These are phyloP conservation scores for Drosophila watanabei DNA, from an alignment of 1,140 invertebrate species.

Conservation along the genomic window DNA sequence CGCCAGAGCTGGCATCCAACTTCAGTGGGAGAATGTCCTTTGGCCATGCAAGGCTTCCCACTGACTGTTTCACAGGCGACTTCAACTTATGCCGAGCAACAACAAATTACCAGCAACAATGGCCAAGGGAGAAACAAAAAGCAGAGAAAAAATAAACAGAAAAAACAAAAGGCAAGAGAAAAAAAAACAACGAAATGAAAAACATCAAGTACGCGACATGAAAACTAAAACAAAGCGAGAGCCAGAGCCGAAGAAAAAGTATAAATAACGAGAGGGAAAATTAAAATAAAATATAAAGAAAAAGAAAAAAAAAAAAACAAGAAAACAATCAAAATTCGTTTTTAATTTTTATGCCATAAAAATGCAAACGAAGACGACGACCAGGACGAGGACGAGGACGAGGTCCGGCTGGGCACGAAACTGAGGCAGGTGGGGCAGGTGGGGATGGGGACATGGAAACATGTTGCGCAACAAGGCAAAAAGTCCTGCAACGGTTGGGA, in stretches of 20 bases:
- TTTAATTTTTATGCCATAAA: conserved; percentile 84
- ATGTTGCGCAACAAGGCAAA: conserved; percentile 65
- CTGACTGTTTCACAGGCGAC: not conserved
- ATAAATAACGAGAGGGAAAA: conserved; percentile 48
- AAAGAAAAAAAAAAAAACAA: conserved; percentile 36
- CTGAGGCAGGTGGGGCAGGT: conserved; percentile 29
- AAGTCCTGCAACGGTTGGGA: conserved; percentile 60
- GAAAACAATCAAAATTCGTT: conserved; percentile 84
- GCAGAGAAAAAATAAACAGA: not conserved
- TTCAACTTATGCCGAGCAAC: conserved; percentile 57
- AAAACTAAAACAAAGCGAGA: conserved; percentile 81
- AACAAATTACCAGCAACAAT: conserved; percentile 66
- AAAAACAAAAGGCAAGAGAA: conserved; percentile 18
- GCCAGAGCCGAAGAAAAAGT: conserved; percentile 19
- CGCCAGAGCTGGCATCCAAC: conserved; percentile 21
- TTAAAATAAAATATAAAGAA: conserved; percentile 53
- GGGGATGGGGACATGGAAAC: conserved; percentile 29
- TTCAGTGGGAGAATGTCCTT: conserved; percentile 64
- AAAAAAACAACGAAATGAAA: conserved; percentile 33
- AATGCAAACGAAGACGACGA: conserved; percentile 74
- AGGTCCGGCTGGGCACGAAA: conserved; percentile 59
- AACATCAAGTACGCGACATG: conserved; percentile 76
- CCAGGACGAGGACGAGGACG: conserved; percentile 53
- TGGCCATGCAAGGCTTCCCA: conserved; percentile 74
- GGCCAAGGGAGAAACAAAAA: conserved; percentile 30